Evolutionary conservation across 1,140 invertebrate genomes (phyloP).

Genomic region (Mizuhopecten yessoensis): DNA sequence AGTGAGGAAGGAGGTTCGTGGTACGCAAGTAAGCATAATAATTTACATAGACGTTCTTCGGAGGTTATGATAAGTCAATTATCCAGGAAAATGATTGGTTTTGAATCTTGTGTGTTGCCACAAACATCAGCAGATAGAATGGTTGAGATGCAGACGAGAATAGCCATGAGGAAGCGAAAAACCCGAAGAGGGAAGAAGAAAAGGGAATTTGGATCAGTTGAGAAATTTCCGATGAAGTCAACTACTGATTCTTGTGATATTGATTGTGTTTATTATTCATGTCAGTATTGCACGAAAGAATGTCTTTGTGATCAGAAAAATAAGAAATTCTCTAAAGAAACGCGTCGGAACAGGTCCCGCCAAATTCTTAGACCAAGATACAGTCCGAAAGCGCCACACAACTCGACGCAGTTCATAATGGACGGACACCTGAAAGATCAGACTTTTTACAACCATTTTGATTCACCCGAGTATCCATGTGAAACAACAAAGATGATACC

Average conservation of each 20-base stretch:
- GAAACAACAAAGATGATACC: conserved; percentile 45
- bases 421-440: conserved; percentile 76
- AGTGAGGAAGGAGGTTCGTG: conserved; percentile 1
- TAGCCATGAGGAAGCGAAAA: conserved; percentile 56
- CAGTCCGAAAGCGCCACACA: conserved; percentile 79
- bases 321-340: conserved; percentile 1
- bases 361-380: conserved; percentile 59
- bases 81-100: conserved; percentile 43
- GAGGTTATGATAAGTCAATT: conserved; percentile 8
- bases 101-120: neutral
- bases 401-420: conserved; percentile 82
- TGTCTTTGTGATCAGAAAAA: neutral
- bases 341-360: conserved; percentile 34
- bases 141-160: conserved; percentile 40
- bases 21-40: neutral
- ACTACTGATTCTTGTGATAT: neutral
- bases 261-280: neutral
- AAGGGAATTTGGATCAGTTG: neutral
- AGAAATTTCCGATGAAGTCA: conserved; percentile 18
- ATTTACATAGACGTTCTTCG: conserved; percentile 40
- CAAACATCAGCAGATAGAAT: conserved; percentile 3
- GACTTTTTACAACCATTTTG: conserved; percentile 68
- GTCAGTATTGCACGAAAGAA: neutral
- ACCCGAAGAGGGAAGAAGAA: conserved; percentile 67
- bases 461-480: conserved; percentile 44